Percentiles rank a stretch among this genome's conserved stretches.
Evolutionary conservation across 2,888 invertebrate species (phyloP).

Genomic region (Poecilobothrus nobilitatus): DNA sequence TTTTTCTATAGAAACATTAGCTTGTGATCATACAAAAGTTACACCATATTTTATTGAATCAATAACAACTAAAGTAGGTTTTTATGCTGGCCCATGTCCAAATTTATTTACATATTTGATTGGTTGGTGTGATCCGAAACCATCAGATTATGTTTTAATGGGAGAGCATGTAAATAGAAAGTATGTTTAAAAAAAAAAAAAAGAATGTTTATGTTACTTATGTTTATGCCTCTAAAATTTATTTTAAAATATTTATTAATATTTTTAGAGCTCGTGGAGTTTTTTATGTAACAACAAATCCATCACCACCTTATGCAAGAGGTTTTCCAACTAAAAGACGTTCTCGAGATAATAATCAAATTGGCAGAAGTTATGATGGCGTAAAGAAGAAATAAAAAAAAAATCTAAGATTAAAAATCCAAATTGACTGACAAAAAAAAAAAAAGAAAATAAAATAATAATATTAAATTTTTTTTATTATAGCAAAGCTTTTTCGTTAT

Average conservation of each 20-base stretch:
- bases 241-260: not conserved
- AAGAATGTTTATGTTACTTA: no score
- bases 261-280: constrained; percentile 65
- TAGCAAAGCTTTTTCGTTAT: no score
- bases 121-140: constrained; percentile 73
- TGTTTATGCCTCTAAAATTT: not conserved
- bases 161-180: constrained; percentile 71
- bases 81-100: constrained; percentile 78
- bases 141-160: constrained; percentile 74
- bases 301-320: constrained; percentile 73
- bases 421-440: not conserved
- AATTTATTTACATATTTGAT: constrained; percentile 74
- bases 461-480: not conserved
- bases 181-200: constrained; percentile 42
- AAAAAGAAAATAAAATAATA: not conserved
- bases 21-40: constrained; percentile 84
- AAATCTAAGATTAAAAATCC: not conserved
- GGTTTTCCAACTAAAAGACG: constrained; percentile 63
- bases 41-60: constrained; percentile 87
- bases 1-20: constrained; percentile 66
- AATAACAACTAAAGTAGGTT: constrained; percentile 67
- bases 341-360: constrained; percentile 22
- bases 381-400: constrained; percentile 29
- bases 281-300: constrained; percentile 79
- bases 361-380: constrained; percentile 37